Evolutionary conservation across 2,113 vertebrate genomes (phyloP).

Genomic region (Oncorhynchus tshawytscha): DNA sequence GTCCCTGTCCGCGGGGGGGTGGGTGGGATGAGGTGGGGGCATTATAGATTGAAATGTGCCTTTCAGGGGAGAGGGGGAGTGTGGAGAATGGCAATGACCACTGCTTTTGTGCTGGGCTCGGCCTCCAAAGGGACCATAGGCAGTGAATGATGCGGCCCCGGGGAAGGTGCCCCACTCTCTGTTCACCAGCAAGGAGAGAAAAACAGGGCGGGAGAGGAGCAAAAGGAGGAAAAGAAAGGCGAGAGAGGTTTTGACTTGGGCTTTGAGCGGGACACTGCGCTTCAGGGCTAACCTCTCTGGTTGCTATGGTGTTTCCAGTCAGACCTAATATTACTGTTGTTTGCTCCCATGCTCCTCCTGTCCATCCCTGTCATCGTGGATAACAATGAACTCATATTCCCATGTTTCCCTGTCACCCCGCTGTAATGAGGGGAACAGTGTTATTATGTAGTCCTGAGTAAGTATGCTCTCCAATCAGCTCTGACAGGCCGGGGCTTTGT

Average conservation of each 20-base stretch:
- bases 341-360: constrained; percentile 24
- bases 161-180: constrained; percentile 67
- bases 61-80: constrained; percentile 63
- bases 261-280: constrained; percentile 60
- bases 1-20: constrained; percentile 58
- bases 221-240: constrained; percentile 61
- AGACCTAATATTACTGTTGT: constrained; percentile 52
- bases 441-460: constrained; percentile 58
- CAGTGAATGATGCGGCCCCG: constrained; percentile 70
- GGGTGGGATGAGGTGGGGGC: constrained; percentile 36
- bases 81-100: constrained; percentile 74
- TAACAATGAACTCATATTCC: constrained; percentile 67
- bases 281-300: constrained; percentile 52
- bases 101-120: constrained; percentile 61
- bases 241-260: constrained; percentile 62
- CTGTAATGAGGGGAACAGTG: constrained; percentile 29
- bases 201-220: constrained; percentile 58
- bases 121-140: constrained; percentile 65
- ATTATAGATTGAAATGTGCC: constrained; percentile 70
- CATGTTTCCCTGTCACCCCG: constrained; percentile 57
- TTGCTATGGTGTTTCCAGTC: constrained; percentile 68
- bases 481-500: constrained; percentile 64
- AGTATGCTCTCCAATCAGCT: constrained; percentile 68
- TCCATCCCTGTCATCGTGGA: constrained; percentile 5
- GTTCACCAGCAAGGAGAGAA: constrained; percentile 55